Evolutionary conservation across 2,113 vertebrate species (phyloP).

Genomic region (Mugil cephalus): DNA sequence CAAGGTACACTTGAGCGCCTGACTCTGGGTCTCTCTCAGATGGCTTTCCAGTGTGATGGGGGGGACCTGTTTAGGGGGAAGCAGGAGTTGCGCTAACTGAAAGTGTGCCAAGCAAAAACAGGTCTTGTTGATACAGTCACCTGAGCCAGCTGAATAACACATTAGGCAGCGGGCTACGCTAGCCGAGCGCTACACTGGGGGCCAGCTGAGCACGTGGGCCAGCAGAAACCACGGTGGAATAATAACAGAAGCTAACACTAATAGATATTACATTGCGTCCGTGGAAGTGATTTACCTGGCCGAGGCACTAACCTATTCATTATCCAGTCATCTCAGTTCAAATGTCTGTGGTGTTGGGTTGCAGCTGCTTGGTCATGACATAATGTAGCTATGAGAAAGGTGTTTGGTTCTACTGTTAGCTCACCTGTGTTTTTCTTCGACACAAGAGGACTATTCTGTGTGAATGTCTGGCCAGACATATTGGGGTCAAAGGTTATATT

Average conservation of each 20-base stretch:
- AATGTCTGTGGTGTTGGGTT: conserved; percentile 45
- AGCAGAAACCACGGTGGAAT: conserved; percentile 30
- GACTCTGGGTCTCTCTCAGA: conserved; percentile 8
- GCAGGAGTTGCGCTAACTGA: conserved; percentile 37
- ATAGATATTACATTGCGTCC: conserved; percentile 59
- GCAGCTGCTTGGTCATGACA: conserved; percentile 50
- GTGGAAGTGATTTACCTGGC: conserved; percentile 65
- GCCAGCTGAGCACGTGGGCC: conserved; percentile 67
- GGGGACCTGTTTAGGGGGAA: conserved; percentile 26
- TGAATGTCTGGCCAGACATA: conserved; percentile 32
- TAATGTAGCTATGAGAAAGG: conserved; percentile 35
- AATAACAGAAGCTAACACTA: conserved; percentile 66
- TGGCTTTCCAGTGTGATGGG: conserved; percentile 47
- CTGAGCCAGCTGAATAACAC: conserved; percentile 77
- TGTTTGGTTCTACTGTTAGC: conserved; percentile 35
- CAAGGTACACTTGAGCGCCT: conserved; percentile 2
- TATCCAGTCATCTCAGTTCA: conserved; percentile 44
- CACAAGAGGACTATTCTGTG: conserved; percentile 61
- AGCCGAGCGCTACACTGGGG: conserved; percentile 39
- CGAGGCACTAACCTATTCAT: conserved; percentile 36
- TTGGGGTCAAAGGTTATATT: conserved; percentile 52
- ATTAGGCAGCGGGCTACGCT: conserved; percentile 56
- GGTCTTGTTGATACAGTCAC: conserved; percentile 76
- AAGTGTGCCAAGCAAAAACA: conserved; percentile 61
- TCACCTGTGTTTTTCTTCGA: conserved; percentile 70